Percentiles rank a stretch among this genome's conserved stretches.
Evolutionary conservation across 2,113 vertebrate genomes (phyloP).

Genomic region (Redunca redunca): DNA sequence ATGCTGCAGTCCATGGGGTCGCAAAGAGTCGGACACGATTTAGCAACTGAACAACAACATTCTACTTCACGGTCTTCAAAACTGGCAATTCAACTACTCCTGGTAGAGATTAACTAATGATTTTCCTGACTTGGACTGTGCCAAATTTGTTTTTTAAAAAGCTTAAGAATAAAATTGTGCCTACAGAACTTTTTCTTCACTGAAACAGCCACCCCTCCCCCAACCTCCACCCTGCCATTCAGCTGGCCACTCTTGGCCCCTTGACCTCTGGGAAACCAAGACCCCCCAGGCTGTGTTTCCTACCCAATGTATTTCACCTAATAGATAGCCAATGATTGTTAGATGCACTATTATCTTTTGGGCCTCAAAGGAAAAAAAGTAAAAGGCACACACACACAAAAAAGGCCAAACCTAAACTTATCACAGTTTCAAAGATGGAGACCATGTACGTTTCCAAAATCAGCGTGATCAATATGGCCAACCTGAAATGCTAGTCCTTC

Average conservation of each 20-base stretch:
- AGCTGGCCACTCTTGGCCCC: accelerated
- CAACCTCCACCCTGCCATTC: background rate
- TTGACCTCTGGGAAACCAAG: background rate
- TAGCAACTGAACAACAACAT: background rate
- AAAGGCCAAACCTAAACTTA: background rate
- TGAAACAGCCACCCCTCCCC: background rate
- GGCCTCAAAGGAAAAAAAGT: background rate
- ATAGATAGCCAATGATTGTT: background rate
- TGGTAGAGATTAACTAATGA: background rate
- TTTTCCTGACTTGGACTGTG: background rate
- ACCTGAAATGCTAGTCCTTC: background rate
- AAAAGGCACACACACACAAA: background rate
- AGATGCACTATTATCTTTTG: background rate
- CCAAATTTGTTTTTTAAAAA: background rate
- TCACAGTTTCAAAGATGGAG: background rate
- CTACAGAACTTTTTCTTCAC: background rate
- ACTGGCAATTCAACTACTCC: background rate
- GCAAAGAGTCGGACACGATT: background rate
- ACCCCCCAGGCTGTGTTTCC: background rate
- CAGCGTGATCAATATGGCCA: accelerated
- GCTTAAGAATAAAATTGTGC: background rate
- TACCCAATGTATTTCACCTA: too few species aligned
- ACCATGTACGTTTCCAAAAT: background rate
- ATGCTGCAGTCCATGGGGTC: background rate
- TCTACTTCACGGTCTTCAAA: background rate